phyloP scores from a whole-genome alignment of 2,797 vertebrate species.

The Spheniscus humboldti region DNA sequence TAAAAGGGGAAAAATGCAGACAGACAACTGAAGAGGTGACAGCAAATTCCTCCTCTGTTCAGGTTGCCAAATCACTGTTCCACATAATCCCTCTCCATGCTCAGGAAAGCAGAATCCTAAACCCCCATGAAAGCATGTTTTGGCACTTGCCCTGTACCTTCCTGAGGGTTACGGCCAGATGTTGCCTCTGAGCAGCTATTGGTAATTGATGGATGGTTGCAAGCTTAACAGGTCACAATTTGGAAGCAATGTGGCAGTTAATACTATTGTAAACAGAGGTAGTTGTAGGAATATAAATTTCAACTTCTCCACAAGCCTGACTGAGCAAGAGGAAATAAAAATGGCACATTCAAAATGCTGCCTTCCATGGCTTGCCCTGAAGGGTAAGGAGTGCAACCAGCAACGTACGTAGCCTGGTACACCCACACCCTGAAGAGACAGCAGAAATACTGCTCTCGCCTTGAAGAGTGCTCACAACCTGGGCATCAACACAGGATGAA shows the following conservation, averaged over 20 bases:
- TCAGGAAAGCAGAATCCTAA: not conserved
- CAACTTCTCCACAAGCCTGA: not conserved
- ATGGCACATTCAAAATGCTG: not conserved
- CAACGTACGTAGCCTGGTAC: not conserved
- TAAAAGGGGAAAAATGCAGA: not conserved
- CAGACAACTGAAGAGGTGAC: not conserved
- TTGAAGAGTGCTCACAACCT: not conserved
- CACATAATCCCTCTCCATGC: not conserved
- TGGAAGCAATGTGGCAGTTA: not conserved
- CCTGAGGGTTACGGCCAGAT: not conserved
- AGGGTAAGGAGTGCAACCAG: not conserved
- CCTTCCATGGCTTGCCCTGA: not conserved
- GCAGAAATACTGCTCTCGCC: not conserved
- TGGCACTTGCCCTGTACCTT: not conserved
- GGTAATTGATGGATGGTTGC: not conserved
- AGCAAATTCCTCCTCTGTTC: not conserved
- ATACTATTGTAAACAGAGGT: not conserved
- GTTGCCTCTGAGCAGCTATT: not conserved
- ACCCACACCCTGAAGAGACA: not conserved
- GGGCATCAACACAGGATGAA: not conserved
- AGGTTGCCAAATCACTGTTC: not conserved
- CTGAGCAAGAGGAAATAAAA: not conserved
- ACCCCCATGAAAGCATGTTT: accelerated
- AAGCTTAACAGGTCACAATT: no score
- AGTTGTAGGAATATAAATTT: not conserved